Percentiles rank a stretch among this genome's conserved stretches.
Evolutionary conservation across 2,797 vertebrate species (phyloP).

Genomic region (Macrochelys suwanniensis): DNA sequence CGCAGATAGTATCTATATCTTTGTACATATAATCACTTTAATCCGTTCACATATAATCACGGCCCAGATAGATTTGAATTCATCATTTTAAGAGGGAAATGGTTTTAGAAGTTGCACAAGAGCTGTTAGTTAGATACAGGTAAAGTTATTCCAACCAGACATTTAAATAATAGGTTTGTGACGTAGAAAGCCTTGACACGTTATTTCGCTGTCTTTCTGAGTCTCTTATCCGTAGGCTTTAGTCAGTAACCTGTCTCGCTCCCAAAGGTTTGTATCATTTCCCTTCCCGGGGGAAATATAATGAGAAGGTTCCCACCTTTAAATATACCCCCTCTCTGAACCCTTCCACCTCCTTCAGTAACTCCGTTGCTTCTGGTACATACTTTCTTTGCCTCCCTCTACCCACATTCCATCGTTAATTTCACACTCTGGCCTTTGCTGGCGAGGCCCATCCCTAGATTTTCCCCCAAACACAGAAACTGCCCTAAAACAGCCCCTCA

Average conservation of each 20-base stretch:
- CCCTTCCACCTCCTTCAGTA: not conserved
- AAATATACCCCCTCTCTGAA: not conserved
- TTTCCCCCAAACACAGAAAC: not conserved
- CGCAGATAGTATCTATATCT: not conserved
- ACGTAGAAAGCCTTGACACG: not conserved
- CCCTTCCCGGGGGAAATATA: not conserved
- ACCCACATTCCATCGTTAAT: not conserved
- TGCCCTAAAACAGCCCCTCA: not conserved
- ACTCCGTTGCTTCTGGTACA: not conserved
- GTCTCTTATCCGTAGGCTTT: not conserved
- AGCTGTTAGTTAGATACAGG: not conserved
- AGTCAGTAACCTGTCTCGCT: not conserved
- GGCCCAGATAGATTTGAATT: constrained; percentile 34
- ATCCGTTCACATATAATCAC: not conserved
- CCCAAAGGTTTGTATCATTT: not conserved
- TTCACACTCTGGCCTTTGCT: too few species aligned
- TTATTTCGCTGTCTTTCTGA: not conserved
- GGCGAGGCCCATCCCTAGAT: constrained; percentile 1
- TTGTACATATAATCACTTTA: constrained; percentile 17
- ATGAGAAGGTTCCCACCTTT: not conserved
- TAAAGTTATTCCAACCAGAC: not conserved
- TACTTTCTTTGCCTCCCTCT: not conserved
- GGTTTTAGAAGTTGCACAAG: not conserved
- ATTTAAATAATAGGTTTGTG: not conserved
- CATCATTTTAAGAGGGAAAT: not conserved